Evolutionary conservation across 2,888 invertebrate species (phyloP).

Genomic region (Callimorpha dominula): DNA sequence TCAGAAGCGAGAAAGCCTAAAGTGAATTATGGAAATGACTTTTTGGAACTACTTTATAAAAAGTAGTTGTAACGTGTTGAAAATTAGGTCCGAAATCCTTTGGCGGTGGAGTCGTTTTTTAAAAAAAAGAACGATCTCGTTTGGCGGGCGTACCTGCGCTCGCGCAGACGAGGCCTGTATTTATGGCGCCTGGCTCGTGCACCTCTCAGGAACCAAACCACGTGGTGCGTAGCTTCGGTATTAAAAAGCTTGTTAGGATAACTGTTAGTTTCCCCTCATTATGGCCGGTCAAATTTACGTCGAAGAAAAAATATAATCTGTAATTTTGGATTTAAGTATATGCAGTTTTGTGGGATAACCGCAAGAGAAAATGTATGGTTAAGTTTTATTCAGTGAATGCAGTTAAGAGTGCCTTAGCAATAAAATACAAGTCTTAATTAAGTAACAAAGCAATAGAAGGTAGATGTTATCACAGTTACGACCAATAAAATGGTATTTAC

Average conservation of each 20-base stretch:
- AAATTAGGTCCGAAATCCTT: slow-evolving; percentile 59
- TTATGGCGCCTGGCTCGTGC: slow-evolving; percentile 83
- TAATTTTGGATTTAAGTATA: slow-evolving; percentile 29
- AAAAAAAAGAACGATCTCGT: slow-evolving; percentile 82
- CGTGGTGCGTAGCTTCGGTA: slow-evolving; percentile 72
- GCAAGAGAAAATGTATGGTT: slow-evolving; percentile 7
- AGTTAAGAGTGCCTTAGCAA: background rate
- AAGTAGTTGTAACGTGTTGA: slow-evolving; percentile 50
- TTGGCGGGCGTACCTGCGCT: slow-evolving; percentile 86
- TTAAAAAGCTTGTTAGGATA: slow-evolving; percentile 83
- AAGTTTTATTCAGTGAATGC: slow-evolving; percentile 11
- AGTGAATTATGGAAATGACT: slow-evolving; percentile 82
- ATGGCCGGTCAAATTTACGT: slow-evolving; percentile 49
- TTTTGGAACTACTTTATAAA: slow-evolving; percentile 46
- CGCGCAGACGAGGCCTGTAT: slow-evolving; percentile 84
- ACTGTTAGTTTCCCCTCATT: slow-evolving; percentile 80
- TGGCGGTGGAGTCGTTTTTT: slow-evolving; percentile 58
- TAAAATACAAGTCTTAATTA: background rate
- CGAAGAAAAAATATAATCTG: slow-evolving; percentile 25
- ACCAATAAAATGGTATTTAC: background rate
- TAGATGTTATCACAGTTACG: background rate
- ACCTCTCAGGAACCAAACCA: slow-evolving; percentile 71
- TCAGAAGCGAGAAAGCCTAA: slow-evolving; percentile 84
- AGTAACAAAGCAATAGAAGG: background rate
- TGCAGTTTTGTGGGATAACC: slow-evolving; percentile 11